Evolutionary conservation across 2,888 invertebrate species (phyloP).

Genomic region (Sepiola atlantica): DNA sequence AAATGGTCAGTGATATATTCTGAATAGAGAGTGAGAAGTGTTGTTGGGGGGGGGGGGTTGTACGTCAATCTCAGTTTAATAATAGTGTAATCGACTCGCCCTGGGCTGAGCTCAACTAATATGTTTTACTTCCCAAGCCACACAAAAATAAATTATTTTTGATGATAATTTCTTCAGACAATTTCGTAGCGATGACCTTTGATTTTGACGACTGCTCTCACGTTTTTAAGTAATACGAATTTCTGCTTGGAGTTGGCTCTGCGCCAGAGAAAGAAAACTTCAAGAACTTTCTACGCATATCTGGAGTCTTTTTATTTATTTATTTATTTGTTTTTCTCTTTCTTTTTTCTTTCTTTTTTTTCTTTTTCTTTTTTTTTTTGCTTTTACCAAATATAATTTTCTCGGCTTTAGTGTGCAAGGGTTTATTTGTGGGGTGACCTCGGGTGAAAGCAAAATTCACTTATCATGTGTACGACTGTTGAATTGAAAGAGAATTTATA

Average conservation of each 20-base stretch:
- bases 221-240: not conserved
- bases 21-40: not conserved
- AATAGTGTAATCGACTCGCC: not conserved
- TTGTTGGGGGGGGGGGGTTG: not conserved
- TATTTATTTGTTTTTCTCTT: no score
- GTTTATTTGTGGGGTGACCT: conserved; percentile 6
- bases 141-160: conserved; percentile 23
- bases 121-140: not conserved
- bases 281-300: not conserved
- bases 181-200: not conserved
- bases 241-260: not conserved
- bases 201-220: conserved; percentile 32
- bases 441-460: not conserved
- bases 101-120: not conserved
- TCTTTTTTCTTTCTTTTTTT: no score
- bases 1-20: not conserved
- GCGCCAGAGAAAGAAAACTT: conserved; percentile 32
- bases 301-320: no score
- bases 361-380: no score
- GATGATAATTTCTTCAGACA: conserved; percentile 20
- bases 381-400: not conserved
- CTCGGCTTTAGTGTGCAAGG: not conserved
- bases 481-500: conserved; percentile 15
- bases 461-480: not conserved
- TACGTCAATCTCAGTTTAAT: not conserved